Conservation (phyloP, 2,888 invertebrate genomes). For the Drosophila falleni region DNA sequence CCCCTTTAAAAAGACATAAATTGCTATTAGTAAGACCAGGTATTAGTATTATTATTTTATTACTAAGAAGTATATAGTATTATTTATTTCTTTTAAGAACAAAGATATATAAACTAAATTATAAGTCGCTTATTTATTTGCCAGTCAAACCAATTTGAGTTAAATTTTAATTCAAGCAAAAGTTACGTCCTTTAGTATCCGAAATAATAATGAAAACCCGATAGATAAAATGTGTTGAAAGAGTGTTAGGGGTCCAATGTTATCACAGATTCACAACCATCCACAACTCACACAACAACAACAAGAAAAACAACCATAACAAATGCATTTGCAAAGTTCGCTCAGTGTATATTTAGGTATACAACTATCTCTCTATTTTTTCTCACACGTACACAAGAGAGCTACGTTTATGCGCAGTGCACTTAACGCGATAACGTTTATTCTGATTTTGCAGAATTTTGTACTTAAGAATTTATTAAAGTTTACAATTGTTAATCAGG, state of each 20-base stretch:
- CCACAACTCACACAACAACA: constrained; percentile 6
- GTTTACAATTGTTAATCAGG: neutral
- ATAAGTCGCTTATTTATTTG: neutral
- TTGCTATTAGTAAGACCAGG: too few relatives aligned
- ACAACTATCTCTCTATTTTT: constrained; percentile 5
- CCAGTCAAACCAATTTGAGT: neutral
- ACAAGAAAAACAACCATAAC: constrained; percentile 8
- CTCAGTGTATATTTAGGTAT: constrained; percentile 20
- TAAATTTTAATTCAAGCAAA: too few relatives aligned
- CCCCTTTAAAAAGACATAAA: too few relatives aligned
- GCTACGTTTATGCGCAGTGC: constrained; percentile 27
- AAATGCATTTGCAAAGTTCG: constrained; percentile 1
- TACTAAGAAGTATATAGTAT: neutral
- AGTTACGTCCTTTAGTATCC: neutral
- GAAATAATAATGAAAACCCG: neutral
- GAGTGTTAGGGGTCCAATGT: neutral
- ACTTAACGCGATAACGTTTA: constrained; percentile 12
- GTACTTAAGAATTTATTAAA: neutral
- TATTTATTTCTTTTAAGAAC: neutral
- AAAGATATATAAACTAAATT: neutral
- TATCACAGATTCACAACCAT: neutral
- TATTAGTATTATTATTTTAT: too few relatives aligned
- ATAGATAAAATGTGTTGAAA: neutral
- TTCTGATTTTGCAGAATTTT: neutral
- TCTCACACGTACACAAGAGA: constrained; percentile 3